Percentiles rank a stretch among this genome's conserved stretches.
Evolutionary conservation across 2,888 invertebrate genomes (phyloP).

Genomic region (Baccha elongata): DNA sequence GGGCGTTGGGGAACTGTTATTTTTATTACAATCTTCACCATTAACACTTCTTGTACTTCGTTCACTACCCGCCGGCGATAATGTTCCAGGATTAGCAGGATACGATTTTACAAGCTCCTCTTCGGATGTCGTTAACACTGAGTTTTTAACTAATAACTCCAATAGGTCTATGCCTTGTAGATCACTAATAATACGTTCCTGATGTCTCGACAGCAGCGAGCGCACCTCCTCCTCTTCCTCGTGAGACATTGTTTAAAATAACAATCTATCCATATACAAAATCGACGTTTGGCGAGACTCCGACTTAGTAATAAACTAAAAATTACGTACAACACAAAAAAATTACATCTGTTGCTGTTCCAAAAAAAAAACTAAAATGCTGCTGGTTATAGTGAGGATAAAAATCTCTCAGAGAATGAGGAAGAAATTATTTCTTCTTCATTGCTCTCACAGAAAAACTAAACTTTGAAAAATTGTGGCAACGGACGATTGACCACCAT

Average conservation of each 20-base stretch:
- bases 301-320: conserved; percentile 14
- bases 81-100: conserved; percentile 67
- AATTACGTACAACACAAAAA: conserved; percentile 18
- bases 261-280: no score
- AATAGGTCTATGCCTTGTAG: conserved; percentile 86
- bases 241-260: conserved; percentile 78
- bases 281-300: background rate
- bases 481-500: no score
- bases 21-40: conserved; percentile 79
- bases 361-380: no score
- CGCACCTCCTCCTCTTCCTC: conserved; percentile 84
- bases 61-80: conserved; percentile 76
- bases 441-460: no score
- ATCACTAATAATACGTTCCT: conserved; percentile 85
- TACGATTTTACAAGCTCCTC: conserved; percentile 82
- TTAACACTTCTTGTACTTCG: conserved; percentile 80
- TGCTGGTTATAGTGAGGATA: no score
- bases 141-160: conserved; percentile 86
- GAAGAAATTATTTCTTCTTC: no score
- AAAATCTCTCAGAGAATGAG: no score
- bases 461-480: no score
- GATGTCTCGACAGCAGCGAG: conserved; percentile 85
- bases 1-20: conserved; percentile 80
- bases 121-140: conserved; percentile 85
- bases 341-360: no score